A percentile compares a stretch with the other conserved stretches of the same genome.
Evolutionary conservation across 2,113 vertebrate species (phyloP).

Genomic region (Salvelinus namaycush): DNA sequence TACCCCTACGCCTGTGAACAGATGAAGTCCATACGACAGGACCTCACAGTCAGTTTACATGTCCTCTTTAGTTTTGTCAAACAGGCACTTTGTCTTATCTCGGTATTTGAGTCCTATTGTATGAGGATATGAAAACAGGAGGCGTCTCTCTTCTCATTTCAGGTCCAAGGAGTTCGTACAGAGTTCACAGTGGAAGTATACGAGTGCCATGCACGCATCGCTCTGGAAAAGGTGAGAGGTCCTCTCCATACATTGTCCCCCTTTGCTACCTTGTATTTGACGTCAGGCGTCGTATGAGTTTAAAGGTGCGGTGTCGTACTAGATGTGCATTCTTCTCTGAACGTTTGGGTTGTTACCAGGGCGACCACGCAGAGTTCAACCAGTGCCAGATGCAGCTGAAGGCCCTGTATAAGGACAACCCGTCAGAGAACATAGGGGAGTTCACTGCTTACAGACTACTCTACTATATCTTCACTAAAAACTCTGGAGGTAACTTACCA

Average conservation of each 20-base stretch:
- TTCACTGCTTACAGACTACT: constrained; percentile 89
- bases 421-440: constrained; percentile 86
- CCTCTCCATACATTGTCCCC: background rate
- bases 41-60: constrained; percentile 81
- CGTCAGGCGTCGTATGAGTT: too few species aligned
- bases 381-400: constrained; percentile 94
- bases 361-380: constrained; percentile 93
- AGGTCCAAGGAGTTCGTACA: constrained; percentile 89
- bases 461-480: constrained; percentile 93
- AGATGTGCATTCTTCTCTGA: too few species aligned
- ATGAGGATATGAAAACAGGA: background rate
- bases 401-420: constrained; percentile 83
- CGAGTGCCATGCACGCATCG: constrained; percentile 90
- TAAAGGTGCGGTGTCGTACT: too few species aligned
- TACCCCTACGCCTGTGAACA: constrained; percentile 90
- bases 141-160: background rate
- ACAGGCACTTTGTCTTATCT: background rate
- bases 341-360: constrained; percentile 62
- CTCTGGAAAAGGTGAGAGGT: constrained; percentile 83
- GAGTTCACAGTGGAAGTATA: constrained; percentile 93
- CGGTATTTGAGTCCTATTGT: background rate
- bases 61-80: background rate
- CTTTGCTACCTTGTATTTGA: background rate
- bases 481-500: constrained; percentile 81
- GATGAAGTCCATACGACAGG: constrained; percentile 92